Evolutionary conservation across 23 tunicate genomes (phyloP), one percentile per base, ranked within the genome.

Genomic region (Phallusia fumigata): DNA sequence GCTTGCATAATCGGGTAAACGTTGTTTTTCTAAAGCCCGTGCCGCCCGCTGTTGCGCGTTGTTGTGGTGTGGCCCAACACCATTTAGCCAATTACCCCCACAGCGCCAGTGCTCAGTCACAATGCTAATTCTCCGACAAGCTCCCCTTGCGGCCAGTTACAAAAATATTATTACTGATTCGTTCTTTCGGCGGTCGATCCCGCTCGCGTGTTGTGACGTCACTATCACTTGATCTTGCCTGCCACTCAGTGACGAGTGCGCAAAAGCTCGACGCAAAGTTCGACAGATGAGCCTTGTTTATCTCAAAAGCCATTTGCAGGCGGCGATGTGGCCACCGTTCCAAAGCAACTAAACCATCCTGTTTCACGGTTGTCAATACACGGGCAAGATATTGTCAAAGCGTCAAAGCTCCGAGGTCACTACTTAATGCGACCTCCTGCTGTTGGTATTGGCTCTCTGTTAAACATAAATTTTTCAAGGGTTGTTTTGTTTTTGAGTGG

Each of bases 201-300:
- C 28, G 15, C 28, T 21, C 69, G 69, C 3, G 69, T 58, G 13
- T 58, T 58, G 69, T 58, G 69, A 58, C 69, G 69, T 58, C 69
- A 58, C 69, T 58, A 58, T 58, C 69, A 16, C 69, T 22, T 21
- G 28, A 58, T 58, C 69, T 58, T 16, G 69, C 69, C 69, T 58
- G 69, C 69, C 69, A 58, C 69, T 58, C 69, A 58, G 69, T 16
- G 69, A 16, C 69, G 28, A 58, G 69, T 58, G 69, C 26, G 28
- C 47, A 24, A 1, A 6, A 16, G 28, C 15, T 1, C 69, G 69
- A 58, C 69, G 69, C 69, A 24, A 11, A 13, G 3, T 58, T 58
- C 28, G 69, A 21, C 69, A 58, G 69, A 21, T 58, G 26, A 58
- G 26, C 69, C 28, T 3, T 24, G 28, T 58, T 58, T 24, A 58